A percentile compares a stretch with the other conserved stretches of the same genome.
Evolutionary conservation across 2,888 invertebrate species (phyloP).

Genomic region (Agrilus mali): DNA sequence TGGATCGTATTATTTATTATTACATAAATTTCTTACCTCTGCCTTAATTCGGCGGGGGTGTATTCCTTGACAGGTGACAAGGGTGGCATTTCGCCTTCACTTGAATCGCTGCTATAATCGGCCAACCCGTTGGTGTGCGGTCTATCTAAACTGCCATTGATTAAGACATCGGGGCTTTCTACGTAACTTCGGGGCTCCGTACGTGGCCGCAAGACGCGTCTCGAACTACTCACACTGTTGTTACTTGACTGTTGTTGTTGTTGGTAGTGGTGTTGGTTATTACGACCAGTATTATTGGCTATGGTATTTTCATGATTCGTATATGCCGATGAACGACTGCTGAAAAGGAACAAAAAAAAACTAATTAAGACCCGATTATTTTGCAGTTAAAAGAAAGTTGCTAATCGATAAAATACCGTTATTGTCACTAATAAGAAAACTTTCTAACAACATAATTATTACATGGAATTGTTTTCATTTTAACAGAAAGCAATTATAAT

Average conservation of each 20-base stretch:
- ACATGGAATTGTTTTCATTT: too few relatives aligned
- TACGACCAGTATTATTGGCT: not conserved
- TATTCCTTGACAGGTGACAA: slow-evolving; percentile 59
- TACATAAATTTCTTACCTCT: slow-evolving; percentile 21
- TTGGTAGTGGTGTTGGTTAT: not conserved
- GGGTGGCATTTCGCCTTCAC: slow-evolving; percentile 55
- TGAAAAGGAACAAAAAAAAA: too few relatives aligned
- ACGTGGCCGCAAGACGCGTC: slow-evolving; percentile 69
- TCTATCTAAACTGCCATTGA: slow-evolving; percentile 30
- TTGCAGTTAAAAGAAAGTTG: too few relatives aligned
- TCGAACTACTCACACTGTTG: slow-evolving; percentile 14
- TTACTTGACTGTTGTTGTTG: slow-evolving; percentile 10
- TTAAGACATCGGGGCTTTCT: slow-evolving; percentile 57
- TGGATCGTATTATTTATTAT: too few relatives aligned
- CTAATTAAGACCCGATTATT: too few relatives aligned
- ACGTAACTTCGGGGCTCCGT: slow-evolving; percentile 77
- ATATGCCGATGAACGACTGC: slow-evolving; percentile 3
- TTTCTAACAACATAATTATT: too few relatives aligned
- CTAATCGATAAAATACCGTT: too few relatives aligned
- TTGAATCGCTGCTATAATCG: slow-evolving; percentile 52
- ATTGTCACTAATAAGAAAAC: too few relatives aligned
- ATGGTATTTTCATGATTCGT: not conserved
- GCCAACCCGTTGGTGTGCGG: slow-evolving; percentile 36
- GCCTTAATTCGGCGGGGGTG: slow-evolving; percentile 28
- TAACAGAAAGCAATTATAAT: too few relatives aligned